A percentile compares a stretch with the other conserved stretches of the same genome.
These are phyloP conservation scores for Chelidonichthys spinosus DNA, from an alignment of 2,797 vertebrate genomes.

Conservation along the genomic window DNA sequence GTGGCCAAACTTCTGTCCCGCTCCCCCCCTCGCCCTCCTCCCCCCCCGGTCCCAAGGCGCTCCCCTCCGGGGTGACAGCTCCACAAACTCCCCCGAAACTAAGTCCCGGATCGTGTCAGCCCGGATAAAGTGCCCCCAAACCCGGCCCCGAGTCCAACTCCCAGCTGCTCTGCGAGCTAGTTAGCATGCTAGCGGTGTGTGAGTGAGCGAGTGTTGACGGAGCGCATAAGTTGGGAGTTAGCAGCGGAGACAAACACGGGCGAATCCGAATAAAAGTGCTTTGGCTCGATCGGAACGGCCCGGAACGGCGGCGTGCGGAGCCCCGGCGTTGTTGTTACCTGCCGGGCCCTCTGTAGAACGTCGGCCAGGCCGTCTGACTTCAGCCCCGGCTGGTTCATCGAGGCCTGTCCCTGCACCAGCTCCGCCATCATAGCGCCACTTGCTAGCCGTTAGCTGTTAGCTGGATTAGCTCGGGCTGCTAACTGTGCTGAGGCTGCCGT, in stretches of 20 bases:
- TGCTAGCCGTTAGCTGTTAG: constrained; percentile 73
- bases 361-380: constrained; percentile 93
- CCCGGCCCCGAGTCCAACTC: constrained; percentile 49
- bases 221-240: constrained; percentile 66
- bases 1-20: constrained; percentile 73
- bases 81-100: constrained; percentile 68
- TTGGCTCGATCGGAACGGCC: constrained; percentile 56
- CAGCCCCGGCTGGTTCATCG: constrained; percentile 90
- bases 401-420: constrained; percentile 94
- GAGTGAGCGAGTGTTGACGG: constrained; percentile 49
- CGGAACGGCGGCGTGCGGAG: constrained; percentile 35
- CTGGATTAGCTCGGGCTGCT: constrained; percentile 73
- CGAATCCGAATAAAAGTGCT: constrained; percentile 75
- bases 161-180: constrained; percentile 56
- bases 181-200: constrained; percentile 63
- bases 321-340: constrained; percentile 83
- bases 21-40: background rate
- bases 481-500: constrained; percentile 55
- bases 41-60: constrained; percentile 33
- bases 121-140: constrained; percentile 30
- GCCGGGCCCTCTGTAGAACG: constrained; percentile 92
- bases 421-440: constrained; percentile 90
- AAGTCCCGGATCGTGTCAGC: constrained; percentile 21
- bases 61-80: constrained; percentile 66
- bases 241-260: constrained; percentile 53